These are phyloP conservation scores for Stomatorhinus walkeri DNA, from an alignment of 2,797 vertebrate species.

Conservation along the genomic window DNA sequence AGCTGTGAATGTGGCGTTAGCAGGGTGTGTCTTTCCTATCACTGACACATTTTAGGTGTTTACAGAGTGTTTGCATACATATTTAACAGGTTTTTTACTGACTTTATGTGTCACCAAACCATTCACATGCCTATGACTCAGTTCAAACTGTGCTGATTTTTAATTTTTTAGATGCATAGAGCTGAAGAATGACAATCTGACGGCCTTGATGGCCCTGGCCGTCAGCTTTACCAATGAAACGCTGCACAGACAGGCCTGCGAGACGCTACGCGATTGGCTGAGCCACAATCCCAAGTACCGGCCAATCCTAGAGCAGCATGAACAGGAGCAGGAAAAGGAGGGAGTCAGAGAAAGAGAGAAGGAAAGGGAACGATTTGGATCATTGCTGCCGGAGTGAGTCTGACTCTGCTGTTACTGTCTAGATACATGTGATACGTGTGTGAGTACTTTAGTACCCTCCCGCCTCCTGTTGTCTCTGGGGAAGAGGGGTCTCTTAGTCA, in stretches of 20 bases:
- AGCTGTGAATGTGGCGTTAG: background rate
- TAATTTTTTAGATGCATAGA: constrained; percentile 76
- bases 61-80: background rate
- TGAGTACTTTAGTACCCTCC: background rate
- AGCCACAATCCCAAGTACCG: constrained; percentile 78
- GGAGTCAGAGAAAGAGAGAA: constrained; percentile 53
- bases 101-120: background rate
- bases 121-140: background rate
- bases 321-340: constrained; percentile 44
- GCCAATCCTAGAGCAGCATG: constrained; percentile 66
- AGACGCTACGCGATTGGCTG: constrained; percentile 89
- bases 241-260: constrained; percentile 92
- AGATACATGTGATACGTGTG: background rate
- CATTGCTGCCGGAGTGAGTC: constrained; percentile 88
- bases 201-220: constrained; percentile 87
- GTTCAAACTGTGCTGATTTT: background rate
- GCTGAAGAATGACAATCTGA: constrained; percentile 87
- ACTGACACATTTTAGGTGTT: background rate
- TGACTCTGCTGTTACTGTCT: background rate
- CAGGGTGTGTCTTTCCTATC: background rate
- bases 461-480: background rate
- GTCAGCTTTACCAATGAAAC: constrained; percentile 98
- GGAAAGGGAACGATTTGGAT: constrained; percentile 71
- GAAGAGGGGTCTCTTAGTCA: background rate
- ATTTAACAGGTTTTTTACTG: background rate